These are phyloP conservation scores for Somateria mollissima DNA, from an alignment of 2,797 vertebrate species.

Conservation along the genomic window DNA sequence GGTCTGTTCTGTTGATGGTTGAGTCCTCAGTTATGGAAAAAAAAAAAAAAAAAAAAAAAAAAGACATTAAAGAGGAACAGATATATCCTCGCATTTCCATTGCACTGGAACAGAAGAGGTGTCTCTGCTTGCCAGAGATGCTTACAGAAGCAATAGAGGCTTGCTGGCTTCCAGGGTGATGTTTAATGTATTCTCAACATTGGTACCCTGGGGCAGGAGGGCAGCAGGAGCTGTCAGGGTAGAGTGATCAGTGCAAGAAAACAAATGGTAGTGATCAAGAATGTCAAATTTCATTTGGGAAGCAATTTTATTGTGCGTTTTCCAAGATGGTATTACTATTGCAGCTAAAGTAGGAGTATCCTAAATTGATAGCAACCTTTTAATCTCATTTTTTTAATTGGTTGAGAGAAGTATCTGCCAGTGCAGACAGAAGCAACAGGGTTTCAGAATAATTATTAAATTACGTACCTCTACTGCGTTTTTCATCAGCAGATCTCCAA, in stretches of 20 bases:
- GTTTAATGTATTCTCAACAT: neutral
- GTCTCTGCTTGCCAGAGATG: neutral
- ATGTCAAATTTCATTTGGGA: slow-evolving; percentile 6
- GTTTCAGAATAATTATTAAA: neutral
- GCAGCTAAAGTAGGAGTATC: neutral
- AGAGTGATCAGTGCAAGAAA: neutral
- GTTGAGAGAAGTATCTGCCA: neutral
- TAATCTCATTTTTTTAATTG: slow-evolving; percentile 4
- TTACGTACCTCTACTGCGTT: neutral
- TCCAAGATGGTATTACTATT: neutral
- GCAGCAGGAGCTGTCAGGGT: neutral
- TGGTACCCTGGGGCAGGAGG: neutral
- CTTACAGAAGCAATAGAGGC: neutral
- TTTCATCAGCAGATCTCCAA: neutral
- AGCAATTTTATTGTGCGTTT: neutral
- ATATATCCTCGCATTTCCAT: accelerated
- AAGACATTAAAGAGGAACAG: neutral
- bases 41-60: neutral
- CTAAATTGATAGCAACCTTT: neutral
- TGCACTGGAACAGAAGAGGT: neutral
- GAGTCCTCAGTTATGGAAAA: neutral
- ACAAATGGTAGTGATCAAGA: neutral
- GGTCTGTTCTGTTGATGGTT: neutral
- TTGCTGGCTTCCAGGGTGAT: neutral
- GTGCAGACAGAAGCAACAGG: neutral